These are phyloP conservation scores for Typhlichthys eigenmanni DNA, from an alignment of 2,797 vertebrate genomes.

Conservation along the genomic window DNA sequence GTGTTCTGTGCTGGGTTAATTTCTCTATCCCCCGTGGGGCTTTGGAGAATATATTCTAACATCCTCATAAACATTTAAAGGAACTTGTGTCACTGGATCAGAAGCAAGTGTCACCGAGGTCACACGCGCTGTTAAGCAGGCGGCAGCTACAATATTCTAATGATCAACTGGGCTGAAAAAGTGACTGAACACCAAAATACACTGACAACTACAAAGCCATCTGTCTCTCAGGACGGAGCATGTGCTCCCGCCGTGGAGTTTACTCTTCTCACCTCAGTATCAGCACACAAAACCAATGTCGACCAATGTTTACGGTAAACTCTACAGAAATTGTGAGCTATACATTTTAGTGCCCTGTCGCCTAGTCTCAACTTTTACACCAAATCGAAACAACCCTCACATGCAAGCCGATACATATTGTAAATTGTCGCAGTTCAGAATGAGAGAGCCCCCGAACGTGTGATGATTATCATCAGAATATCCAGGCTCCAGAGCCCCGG, in stretches of 20 bases:
- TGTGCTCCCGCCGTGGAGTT: no score
- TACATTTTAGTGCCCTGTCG: no score
- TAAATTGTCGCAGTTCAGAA: constrained; percentile 19
- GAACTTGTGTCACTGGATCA: constrained; percentile 45
- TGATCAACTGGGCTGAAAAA: no score
- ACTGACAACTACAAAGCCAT: no score
- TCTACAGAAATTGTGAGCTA: no score
- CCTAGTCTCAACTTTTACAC: constrained; percentile 9
- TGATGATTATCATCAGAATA: constrained; percentile 63
- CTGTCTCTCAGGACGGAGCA: no score
- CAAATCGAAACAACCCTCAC: constrained; percentile 17
- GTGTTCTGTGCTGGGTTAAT: constrained; percentile 44
- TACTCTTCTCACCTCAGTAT: no score
- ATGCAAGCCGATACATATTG: no score
- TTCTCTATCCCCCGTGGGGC: constrained; percentile 42
- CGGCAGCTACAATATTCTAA: no score
- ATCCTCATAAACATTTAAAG: constrained; percentile 70
- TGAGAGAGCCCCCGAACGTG: constrained; percentile 51
- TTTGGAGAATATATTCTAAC: constrained; percentile 59
- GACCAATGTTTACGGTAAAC: no score
- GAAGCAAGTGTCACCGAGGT: constrained; percentile 38
- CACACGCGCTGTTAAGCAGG: constrained; percentile 35
- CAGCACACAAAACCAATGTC: no score
- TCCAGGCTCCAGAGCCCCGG: constrained; percentile 37
- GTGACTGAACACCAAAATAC: no score